Conservation (phyloP, 2,888 invertebrate species). For the Campopleginae sp. region DNA sequence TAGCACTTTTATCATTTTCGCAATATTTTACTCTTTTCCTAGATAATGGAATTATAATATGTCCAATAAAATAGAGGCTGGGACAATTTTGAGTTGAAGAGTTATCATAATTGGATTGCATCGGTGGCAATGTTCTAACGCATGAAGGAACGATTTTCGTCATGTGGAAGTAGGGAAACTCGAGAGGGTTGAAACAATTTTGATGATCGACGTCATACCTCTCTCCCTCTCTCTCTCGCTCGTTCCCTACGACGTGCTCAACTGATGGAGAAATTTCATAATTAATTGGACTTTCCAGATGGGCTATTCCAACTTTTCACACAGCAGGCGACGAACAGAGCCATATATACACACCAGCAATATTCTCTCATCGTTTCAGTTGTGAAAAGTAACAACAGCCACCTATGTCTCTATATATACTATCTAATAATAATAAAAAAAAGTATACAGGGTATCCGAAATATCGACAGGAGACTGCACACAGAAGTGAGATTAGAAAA, state of each 20-base stretch:
- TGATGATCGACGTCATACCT: conserved; percentile 43
- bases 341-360: background rate
- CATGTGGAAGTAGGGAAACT: conserved; percentile 16
- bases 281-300: conserved; percentile 61
- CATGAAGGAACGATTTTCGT: conserved; percentile 22
- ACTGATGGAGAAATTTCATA: conserved; percentile 28
- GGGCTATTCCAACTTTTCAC: conserved; percentile 50
- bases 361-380: conserved; percentile 7
- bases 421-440: background rate
- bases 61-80: background rate
- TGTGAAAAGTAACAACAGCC: conserved; percentile 1
- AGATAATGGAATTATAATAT: background rate
- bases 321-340: background rate
- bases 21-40: background rate
- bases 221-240: background rate
- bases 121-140: conserved; percentile 21
- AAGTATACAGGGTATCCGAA: background rate
- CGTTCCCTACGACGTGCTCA: conserved; percentile 13
- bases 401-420: background rate
- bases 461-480: background rate
- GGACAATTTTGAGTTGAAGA: background rate
- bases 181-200: conserved; percentile 43
- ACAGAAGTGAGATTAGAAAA: background rate
- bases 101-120: conserved; percentile 43
- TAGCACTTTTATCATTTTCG: background rate